Evolutionary conservation across 2,888 invertebrate genomes (phyloP).

Genomic region (Tigriopus californicus): DNA sequence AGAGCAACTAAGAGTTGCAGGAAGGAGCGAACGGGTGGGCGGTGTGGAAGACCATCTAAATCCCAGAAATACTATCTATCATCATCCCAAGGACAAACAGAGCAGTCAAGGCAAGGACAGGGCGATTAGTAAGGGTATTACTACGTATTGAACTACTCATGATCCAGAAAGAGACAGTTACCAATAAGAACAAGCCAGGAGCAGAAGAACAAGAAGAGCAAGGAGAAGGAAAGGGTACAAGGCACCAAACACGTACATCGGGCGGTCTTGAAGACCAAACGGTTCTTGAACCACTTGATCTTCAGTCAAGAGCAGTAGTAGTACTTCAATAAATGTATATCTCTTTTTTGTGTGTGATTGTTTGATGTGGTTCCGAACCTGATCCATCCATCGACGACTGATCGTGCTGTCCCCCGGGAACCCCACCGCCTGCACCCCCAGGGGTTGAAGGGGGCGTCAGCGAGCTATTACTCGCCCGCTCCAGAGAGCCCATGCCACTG

Average conservation of each 20-base stretch:
- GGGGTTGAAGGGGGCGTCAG: conserved; percentile 1
- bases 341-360: no score
- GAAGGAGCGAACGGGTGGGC: neutral
- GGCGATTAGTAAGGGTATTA: neutral
- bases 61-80: neutral
- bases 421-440: neutral
- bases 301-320: no score
- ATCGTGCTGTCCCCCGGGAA: neutral
- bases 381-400: neutral
- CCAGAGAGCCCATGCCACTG: neutral
- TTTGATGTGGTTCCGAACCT: neutral
- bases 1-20: no score
- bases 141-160: no score
- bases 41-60: neutral
- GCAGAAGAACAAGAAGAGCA: neutral
- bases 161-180: conserved; percentile 1
- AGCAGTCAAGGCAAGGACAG: neutral
- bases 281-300: no score
- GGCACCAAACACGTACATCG: neutral
- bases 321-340: no score
- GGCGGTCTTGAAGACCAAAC: no score
- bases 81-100: conserved; percentile 1
- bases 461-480: neutral
- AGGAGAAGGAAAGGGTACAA: neutral
- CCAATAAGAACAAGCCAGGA: neutral